Evolutionary conservation across 1,140 invertebrate genomes (phyloP).

Genomic region (Latrodectus geometricus): DNA sequence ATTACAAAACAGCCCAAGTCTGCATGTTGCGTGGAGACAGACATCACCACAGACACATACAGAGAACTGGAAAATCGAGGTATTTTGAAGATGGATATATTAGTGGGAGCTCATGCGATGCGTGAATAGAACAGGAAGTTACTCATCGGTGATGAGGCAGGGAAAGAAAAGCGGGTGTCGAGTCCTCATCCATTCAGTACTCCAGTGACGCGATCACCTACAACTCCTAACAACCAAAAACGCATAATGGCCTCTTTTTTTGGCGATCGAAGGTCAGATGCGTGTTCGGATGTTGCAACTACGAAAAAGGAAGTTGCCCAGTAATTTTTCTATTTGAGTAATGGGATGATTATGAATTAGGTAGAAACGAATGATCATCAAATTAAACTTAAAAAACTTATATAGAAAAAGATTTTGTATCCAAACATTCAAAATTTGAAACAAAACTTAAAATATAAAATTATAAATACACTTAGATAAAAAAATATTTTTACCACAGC

Average conservation of each 20-base stretch:
- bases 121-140: constrained; percentile 48
- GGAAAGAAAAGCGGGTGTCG: constrained; percentile 20
- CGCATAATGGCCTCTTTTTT: neutral
- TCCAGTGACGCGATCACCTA: neutral
- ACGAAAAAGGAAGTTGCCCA: neutral
- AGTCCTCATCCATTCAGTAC: neutral
- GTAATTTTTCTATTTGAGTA: neutral
- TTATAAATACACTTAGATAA: too few relatives aligned
- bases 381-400: too few relatives aligned
- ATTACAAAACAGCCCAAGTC: too few relatives aligned
- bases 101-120: constrained; percentile 33
- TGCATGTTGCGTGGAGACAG: neutral
- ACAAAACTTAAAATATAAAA: too few relatives aligned
- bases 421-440: too few relatives aligned
- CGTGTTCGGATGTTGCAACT: neutral
- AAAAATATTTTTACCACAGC: too few relatives aligned
- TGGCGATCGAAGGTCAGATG: neutral
- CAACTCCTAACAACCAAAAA: neutral
- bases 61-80: neutral
- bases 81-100: neutral
- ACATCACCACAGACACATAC: neutral
- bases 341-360: neutral
- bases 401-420: too few relatives aligned
- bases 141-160: constrained; percentile 28
- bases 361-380: too few relatives aligned